These are phyloP conservation scores for Xiphophorus maculatus DNA, from an alignment of 2,113 vertebrate species.

Conservation along the genomic window DNA sequence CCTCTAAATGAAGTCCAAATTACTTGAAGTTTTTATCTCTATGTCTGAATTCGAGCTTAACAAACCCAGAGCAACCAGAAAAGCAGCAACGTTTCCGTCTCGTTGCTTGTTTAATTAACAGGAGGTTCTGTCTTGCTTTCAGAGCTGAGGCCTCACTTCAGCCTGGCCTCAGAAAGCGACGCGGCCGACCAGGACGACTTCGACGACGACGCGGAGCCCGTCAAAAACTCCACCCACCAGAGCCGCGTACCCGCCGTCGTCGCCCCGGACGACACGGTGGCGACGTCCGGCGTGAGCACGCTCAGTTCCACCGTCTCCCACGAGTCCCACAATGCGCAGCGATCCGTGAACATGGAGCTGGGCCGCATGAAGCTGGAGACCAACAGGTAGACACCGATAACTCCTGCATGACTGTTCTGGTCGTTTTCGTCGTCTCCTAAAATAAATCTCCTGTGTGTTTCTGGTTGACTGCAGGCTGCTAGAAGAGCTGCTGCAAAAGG, in stretches of 20 bases:
- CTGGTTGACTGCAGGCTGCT: slow-evolving; percentile 81
- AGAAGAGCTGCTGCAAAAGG: slow-evolving; percentile 92
- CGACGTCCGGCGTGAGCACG: slow-evolving; percentile 96
- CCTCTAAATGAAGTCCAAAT: too few species aligned
- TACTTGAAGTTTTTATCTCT: too few species aligned
- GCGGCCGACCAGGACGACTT: slow-evolving; percentile 90
- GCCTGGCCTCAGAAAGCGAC: slow-evolving; percentile 95
- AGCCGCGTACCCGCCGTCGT: slow-evolving; percentile 75
- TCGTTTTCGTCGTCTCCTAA: not conserved
- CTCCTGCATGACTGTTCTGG: not conserved
- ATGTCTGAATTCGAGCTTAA: not conserved
- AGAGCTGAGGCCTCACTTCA: slow-evolving; percentile 97
- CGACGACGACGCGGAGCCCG: slow-evolving; percentile 86
- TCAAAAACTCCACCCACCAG: slow-evolving; percentile 79
- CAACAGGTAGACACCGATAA: slow-evolving; percentile 81
- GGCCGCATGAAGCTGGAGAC: slow-evolving; percentile 95
- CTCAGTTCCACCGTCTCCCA: slow-evolving; percentile 96
- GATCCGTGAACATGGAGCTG: slow-evolving; percentile 89
- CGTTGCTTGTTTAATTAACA: not conserved
- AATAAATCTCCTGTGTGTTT: not conserved
- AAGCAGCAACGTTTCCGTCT: not conserved
- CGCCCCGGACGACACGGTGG: slow-evolving; percentile 88
- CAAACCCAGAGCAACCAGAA: not conserved
- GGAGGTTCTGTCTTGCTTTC: not conserved
- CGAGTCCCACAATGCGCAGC: slow-evolving; percentile 88